Evolutionary conservation across 2,888 invertebrate species (phyloP).

Genomic region (Empis stercorea): DNA sequence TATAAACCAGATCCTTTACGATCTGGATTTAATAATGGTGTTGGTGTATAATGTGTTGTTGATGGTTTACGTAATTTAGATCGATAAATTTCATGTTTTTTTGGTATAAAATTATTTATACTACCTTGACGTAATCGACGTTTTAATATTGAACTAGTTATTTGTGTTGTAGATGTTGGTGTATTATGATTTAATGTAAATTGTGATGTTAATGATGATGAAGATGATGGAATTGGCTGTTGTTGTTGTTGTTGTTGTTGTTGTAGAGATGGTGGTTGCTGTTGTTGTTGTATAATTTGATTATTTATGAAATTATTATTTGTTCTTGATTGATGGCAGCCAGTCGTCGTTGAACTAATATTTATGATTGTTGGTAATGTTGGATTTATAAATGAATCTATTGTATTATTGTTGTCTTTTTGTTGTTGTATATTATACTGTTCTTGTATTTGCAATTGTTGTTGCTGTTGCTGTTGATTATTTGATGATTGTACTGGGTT

Average conservation of each 20-base stretch:
- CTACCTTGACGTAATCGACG: conserved; percentile 27
- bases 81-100: conserved; percentile 22
- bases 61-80: conserved; percentile 35
- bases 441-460: conserved; percentile 12
- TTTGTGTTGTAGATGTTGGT: conserved; percentile 20
- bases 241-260: background rate
- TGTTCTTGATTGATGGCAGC: background rate
- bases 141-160: conserved; percentile 31
- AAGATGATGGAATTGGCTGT: conserved; percentile 3
- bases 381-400: background rate
- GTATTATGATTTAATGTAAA: conserved; percentile 11
- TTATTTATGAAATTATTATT: background rate
- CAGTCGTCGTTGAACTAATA: background rate
- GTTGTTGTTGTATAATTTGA: background rate
- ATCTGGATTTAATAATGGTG: conserved; percentile 87
- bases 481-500: background rate
- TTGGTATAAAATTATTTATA: conserved; percentile 9
- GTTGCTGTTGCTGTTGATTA: conserved; percentile 2
- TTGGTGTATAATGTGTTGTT: conserved; percentile 66
- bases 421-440: conserved; percentile 12
- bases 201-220: conserved; percentile 13
- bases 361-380: background rate
- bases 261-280: background rate
- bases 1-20: conserved; percentile 77
- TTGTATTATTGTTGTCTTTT: background rate